Conservation (phyloP, 1,140 invertebrate species). For the Thaumatotibia leucotreta region DNA sequence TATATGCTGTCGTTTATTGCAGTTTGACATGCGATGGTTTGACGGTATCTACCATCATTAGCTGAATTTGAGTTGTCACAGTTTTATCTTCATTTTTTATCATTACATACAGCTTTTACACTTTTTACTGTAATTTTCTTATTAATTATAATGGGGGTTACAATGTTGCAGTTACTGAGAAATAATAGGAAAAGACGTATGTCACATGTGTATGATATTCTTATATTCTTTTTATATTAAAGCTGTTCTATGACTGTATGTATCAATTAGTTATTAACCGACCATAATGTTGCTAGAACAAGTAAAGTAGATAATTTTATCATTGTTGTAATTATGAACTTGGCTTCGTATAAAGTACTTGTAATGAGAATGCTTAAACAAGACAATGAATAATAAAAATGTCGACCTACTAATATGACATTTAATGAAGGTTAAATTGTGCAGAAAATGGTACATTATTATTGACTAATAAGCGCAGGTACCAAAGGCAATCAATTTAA, state of each 20-base stretch:
- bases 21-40: constrained; percentile 40
- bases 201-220: not conserved
- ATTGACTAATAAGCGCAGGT: not conserved
- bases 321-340: not conserved
- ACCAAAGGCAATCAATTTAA: not conserved
- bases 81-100: constrained; percentile 5
- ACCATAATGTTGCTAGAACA: not conserved
- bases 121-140: not conserved
- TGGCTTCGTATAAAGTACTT: not conserved
- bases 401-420: not conserved
- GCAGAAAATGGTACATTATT: not conserved
- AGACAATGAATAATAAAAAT: not conserved
- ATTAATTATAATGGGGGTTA: not conserved
- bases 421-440: not conserved
- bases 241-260: not conserved
- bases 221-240: not conserved
- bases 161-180: not conserved
- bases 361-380: not conserved
- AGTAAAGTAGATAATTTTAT: not conserved
- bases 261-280: not conserved
- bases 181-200: not conserved
- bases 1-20: constrained; percentile 23
- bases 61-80: constrained; percentile 30
- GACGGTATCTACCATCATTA: constrained; percentile 32
- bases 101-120: not conserved